These are phyloP conservation scores for Drymodes brunneopygia DNA, from an alignment of 2,113 vertebrate species.

Conservation along the genomic window DNA sequence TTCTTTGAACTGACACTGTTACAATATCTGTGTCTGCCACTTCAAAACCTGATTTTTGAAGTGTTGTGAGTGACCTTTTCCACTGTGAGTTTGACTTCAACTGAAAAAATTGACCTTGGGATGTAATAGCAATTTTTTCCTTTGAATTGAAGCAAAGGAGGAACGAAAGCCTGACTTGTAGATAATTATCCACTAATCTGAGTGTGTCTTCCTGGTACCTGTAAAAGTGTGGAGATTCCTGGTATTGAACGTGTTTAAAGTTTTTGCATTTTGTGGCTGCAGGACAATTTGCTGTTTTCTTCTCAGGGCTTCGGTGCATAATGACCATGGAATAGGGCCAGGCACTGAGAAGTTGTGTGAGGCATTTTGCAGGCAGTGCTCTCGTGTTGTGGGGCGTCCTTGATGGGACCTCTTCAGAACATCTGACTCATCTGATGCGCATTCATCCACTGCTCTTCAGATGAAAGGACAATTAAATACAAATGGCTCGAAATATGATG, in stretches of 20 bases:
- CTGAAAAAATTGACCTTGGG: background rate
- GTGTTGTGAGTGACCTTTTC: background rate
- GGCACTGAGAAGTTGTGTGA: background rate
- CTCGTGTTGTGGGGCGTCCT: background rate
- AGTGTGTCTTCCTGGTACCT: background rate
- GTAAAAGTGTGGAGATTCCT: background rate
- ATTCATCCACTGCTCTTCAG: constrained; percentile 35
- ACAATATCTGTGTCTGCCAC: background rate
- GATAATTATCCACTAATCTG: background rate
- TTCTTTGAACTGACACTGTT: background rate
- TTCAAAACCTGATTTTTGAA: background rate
- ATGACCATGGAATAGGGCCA: background rate
- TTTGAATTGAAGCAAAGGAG: background rate
- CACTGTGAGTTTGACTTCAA: background rate
- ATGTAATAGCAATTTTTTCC: background rate
- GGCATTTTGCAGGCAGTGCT: background rate
- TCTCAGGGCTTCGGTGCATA: background rate
- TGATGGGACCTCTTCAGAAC: constrained; percentile 43
- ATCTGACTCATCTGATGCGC: constrained; percentile 49
- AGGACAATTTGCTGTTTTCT: background rate
- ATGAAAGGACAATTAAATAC: constrained; percentile 57
- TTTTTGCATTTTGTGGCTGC: background rate
- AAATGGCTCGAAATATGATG: constrained; percentile 28
- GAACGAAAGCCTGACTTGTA: background rate
- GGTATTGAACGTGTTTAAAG: background rate